Conservation (phyloP, 2,113 vertebrate genomes). For the Tetrao urogallus region DNA sequence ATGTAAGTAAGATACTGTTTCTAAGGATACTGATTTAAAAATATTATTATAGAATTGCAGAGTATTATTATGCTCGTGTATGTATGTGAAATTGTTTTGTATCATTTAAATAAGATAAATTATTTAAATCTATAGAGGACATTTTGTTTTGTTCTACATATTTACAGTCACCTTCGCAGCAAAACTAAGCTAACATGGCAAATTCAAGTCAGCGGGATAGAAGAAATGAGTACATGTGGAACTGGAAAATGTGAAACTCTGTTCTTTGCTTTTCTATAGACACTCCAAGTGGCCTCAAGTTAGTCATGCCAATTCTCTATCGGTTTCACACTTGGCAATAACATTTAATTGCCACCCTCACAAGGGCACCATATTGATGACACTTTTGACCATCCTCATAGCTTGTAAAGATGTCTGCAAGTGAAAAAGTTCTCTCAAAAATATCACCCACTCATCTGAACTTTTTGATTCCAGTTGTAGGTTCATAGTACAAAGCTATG, state of each 20-base stretch:
- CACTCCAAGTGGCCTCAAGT: neutral
- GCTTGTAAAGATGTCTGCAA: neutral
- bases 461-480: neutral
- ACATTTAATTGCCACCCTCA: neutral
- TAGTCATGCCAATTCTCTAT: neutral
- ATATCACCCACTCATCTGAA: neutral
- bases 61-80: neutral
- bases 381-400: neutral
- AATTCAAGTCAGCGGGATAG: neutral
- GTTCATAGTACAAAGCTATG: neutral
- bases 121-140: neutral
- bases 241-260: neutral
- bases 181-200: neutral
- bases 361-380: neutral
- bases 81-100: neutral
- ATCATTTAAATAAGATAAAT: neutral
- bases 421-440: neutral
- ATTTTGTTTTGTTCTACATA: neutral
- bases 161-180: neutral
- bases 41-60: neutral
- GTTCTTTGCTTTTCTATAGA: neutral
- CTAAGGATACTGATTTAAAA: neutral
- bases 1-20: neutral
- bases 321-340: neutral
- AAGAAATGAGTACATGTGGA: neutral